Base-by-base conservation (phyloP, 2,888 invertebrate genomes). In the Pterostichus madidus region DNA sequence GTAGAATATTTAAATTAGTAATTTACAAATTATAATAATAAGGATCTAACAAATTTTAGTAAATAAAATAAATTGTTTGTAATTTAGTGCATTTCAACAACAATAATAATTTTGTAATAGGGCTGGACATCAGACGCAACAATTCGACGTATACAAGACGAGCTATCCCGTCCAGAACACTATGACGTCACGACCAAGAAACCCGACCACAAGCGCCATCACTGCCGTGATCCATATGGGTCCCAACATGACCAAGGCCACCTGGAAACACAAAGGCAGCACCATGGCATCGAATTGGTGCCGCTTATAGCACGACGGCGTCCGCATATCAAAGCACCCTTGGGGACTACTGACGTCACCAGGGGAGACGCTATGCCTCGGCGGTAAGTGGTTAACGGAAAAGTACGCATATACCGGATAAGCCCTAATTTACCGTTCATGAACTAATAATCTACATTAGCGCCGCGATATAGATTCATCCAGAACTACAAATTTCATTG, bases 241-340 rank as follows among this genome's bases (percentile, higher is more conserved):
- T 15, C n/a, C 24, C 35, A 59, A n/a, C 79, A 64, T 64, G 46
- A 49, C n/a, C 46, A 46, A 11, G 24, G 35, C 17, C 46, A 79
- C 32, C 64, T 44, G 13, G 39, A 56, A 8, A 46, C 49, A 5
- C 11, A 49, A n/a, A 11, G 53, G 0, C 17, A 31, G 4, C 11
- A 52, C 83, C 86, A 94, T 17, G 96, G 95, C 24, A 92, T 95
- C 75, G 96, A 96, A 89, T 90, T 96, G 87, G 96, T 96, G 80
- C 95, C 96, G 1, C 90, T 96, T 75, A 89, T 96, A 85, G 94
- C 95, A 24, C 92, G 94, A 84, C 92, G 94, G 85, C 91, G 94
- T 83, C 91, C 92, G 79, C 90, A 91, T 75, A 90, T 91, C 3
- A 92, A 92, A 85, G 91, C 92, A 85, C 91, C 91, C 84, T 89